Evolutionary conservation across 2,888 invertebrate genomes (phyloP), one percentile per base, ranked within the genome.

Genomic region (Drosophila parthenogenetica): DNA sequence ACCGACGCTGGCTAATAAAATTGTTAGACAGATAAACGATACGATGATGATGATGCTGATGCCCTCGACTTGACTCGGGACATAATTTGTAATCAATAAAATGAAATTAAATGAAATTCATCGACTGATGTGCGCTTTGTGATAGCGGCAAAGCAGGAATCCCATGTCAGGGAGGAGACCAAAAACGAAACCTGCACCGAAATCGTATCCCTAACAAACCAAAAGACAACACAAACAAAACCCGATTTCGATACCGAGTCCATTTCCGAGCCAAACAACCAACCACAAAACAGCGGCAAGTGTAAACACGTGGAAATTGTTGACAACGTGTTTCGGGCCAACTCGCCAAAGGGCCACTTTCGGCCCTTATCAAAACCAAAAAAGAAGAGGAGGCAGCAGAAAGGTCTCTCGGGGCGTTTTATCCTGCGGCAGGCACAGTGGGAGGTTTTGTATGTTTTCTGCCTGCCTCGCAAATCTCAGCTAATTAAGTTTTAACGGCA

Each of bases 71-170:
- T 54, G 79, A 39, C 78, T 63, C 73, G 70, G 61, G 75, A 69
- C 87, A 89, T 87, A 73, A 87, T 87, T 87, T 87, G 89, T 87
- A 85, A 89, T 87, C 86, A 89, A 87, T 87, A 88, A 89, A 87
- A 69, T 60, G 59, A 80, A 65, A 78, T 79, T 67, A 79, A 76
- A 35, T 35, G 35, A 35, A 35, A 79, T 64, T 73, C 68, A 70
- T 66, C 61, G 87, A 68, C 60, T 64, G 78, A 84, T 85, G 73
- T 58, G 63, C 72, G 57, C 89, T 88, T 85, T 88, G 62, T 67
- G 88, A 85, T 88, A 88, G 83, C 84, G 82, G 77, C 61, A 69
- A 43, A 49, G 73, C 65, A 64, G 57, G 48, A 62, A 55, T 77
- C 73, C 73, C 66, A 71, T 16, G 22, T 2, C 29, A 8, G 8